Percentiles rank a stretch among this genome's conserved stretches.
phyloP scores from a whole-genome alignment of 2,113 vertebrate genomes.

The Lepisosteus oculatus region DNA sequence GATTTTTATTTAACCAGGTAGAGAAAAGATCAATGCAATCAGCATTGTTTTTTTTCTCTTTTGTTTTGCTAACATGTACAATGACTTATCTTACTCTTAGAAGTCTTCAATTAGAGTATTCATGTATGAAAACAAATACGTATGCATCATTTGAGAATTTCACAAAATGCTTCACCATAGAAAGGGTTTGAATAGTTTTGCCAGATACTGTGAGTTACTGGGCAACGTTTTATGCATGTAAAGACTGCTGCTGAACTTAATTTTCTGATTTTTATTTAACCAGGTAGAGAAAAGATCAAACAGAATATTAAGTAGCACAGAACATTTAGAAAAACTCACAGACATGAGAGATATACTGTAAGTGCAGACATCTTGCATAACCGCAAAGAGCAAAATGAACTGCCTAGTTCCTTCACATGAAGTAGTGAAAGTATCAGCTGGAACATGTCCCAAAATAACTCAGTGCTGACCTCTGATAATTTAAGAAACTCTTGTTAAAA shows the following conservation, averaged over 20 bases:
- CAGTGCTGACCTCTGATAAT: not conserved
- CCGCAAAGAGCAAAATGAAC: not conserved
- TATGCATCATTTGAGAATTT: too few relatives aligned
- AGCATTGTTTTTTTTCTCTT: too few relatives aligned
- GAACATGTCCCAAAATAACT: not conserved
- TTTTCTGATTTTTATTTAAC: not conserved
- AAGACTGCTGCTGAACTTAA: conserved; percentile 1
- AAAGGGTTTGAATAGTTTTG: too few relatives aligned
- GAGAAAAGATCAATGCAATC: not conserved
- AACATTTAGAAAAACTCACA: not conserved
- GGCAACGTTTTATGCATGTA: not conserved
- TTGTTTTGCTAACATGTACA: too few relatives aligned
- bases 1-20: not conserved
- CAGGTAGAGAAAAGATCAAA: conserved; percentile 5
- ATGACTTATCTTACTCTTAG: too few relatives aligned
- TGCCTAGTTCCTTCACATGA: not conserved
- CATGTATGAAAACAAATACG: too few relatives aligned
- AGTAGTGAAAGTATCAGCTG: not conserved
- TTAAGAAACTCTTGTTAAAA: not conserved
- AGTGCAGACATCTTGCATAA: not conserved
- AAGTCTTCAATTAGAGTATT: too few relatives aligned
- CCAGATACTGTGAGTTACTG: too few relatives aligned
- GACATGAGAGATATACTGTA: not conserved
- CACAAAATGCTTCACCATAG: too few relatives aligned
- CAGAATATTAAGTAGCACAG: not conserved